Evolutionary conservation across 2,797 vertebrate species (phyloP).

Genomic region (Neopelma chrysocephalum): DNA sequence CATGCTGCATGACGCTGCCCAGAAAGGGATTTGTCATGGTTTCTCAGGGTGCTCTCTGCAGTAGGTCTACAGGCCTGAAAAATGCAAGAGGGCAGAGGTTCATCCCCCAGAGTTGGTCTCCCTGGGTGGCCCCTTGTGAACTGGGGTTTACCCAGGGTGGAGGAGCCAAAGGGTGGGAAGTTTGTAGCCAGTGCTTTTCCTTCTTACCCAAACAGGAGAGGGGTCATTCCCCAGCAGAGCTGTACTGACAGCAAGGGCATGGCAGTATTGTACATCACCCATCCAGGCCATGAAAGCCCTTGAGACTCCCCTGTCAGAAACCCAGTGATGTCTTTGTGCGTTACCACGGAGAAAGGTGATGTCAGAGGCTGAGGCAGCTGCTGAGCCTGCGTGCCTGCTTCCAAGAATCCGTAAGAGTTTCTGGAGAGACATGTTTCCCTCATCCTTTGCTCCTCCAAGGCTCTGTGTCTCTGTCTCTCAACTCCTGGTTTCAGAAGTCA

Average conservation of each 20-base stretch:
- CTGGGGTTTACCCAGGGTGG: neutral
- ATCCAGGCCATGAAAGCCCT: neutral
- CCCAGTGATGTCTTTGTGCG: neutral
- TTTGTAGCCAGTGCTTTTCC: neutral
- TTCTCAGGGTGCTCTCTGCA: neutral
- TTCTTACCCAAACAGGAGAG: neutral
- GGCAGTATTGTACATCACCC: neutral
- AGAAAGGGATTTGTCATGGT: neutral
- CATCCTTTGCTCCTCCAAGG: neutral
- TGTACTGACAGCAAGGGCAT: neutral
- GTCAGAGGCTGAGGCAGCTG: neutral
- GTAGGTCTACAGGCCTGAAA: neutral
- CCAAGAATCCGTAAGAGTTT: neutral
- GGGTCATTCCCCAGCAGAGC: neutral
- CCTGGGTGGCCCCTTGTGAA: neutral
- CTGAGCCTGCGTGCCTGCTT: neutral
- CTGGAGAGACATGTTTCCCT: neutral
- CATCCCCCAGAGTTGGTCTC: neutral
- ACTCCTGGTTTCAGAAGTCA: neutral
- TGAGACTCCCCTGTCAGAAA: neutral
- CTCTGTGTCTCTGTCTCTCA: neutral
- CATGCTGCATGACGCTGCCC: neutral
- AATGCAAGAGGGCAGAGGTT: neutral
- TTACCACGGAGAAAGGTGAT: conserved; percentile 19
- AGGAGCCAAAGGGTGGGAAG: neutral